These are phyloP conservation scores for Homarus americanus DNA, from an alignment of 1,140 invertebrate genomes.

Conservation along the genomic window DNA sequence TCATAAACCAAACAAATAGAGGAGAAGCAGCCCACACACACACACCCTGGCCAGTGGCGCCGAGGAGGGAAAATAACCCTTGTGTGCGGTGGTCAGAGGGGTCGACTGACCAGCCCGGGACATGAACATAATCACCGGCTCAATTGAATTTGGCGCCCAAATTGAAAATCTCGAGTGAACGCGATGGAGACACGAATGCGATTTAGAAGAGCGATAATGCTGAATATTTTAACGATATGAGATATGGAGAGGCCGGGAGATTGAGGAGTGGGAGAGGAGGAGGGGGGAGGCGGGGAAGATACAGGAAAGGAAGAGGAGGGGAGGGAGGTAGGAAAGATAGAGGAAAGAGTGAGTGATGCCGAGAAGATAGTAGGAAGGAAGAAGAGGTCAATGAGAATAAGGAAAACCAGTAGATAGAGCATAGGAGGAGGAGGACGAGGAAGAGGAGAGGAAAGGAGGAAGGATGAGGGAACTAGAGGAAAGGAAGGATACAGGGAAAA, in stretches of 20 bases:
- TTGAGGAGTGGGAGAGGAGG: conserved; percentile 10
- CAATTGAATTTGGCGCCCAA: conserved; percentile 72
- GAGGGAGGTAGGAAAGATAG: no score
- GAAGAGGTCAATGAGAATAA: background rate
- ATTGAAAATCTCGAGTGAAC: conserved; percentile 73
- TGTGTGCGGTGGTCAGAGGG: conserved; percentile 31
- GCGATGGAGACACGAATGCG: conserved; percentile 71
- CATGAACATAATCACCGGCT: conserved; percentile 71
- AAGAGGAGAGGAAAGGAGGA: background rate
- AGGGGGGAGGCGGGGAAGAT: background rate
- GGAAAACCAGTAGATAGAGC: no score
- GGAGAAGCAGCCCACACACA: background rate
- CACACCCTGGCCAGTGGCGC: background rate
- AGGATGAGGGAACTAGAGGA: background rate
- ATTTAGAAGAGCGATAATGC: conserved; percentile 66
- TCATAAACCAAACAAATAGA: conserved; percentile 59
- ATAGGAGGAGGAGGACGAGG: no score
- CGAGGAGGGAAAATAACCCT: conserved; percentile 28
- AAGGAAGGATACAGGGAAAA: conserved; percentile 22
- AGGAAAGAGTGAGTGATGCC: background rate
- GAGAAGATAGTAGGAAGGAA: background rate
- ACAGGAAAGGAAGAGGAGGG: background rate
- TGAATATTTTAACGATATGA: conserved; percentile 67
- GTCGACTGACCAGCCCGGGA: conserved; percentile 57
- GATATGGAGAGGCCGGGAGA: conserved; percentile 60